Base-by-base conservation (phyloP, 2,888 invertebrate species). In the Trachelus stipa region DNA sequence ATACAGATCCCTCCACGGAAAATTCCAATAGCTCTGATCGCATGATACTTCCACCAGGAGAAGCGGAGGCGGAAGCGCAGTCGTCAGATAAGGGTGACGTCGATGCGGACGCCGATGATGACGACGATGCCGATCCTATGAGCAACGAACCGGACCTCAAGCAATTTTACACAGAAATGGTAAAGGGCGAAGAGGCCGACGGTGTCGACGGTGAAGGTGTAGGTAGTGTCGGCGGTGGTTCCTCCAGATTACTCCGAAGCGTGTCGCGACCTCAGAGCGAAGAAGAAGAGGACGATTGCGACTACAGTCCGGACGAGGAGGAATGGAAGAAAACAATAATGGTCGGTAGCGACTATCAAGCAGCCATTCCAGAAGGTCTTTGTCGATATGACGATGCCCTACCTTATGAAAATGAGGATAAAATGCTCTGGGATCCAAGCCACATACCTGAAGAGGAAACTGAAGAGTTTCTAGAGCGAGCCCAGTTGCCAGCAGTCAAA, bases 341-440 rank as follows among this genome's bases (percentile, higher is more conserved):
- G 97, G 98, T 99, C 35, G 99, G 98, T 31, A 95, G 95, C 83
- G 97, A 97, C 88, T 98, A 96, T 91, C 99, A 99, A 93, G 99
- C 98, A 4, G 95, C 94, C 77, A 97, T 99, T 88, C 98, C 98
- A 1, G 97, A 97, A 90, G 98, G 98, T 1, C 93, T 98, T 31
- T 96, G 96, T 87, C 96, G 95, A 88, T 98, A 99, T 91, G 98
- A 97, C 88, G 98, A 98, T 92, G 97, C 96, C n/a, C 92, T 97
- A 81, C 97, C 98, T 0, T 98, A 98, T 90, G 98, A 98, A 92
- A 98, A 98, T 92, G 98, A 98, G 90, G 98, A 98, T 89, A 97
- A 98, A 92, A 93, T 98, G 76, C 92, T 99, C 12, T 99, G 99
- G 98, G 97, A 98, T 90, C 98, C 98, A 0, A 94, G 94, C 84